Evolutionary conservation across 2,797 vertebrate genomes (phyloP), one percentile per base, ranked within the genome.

Genomic region (Amblyopsis hoosieri): DNA sequence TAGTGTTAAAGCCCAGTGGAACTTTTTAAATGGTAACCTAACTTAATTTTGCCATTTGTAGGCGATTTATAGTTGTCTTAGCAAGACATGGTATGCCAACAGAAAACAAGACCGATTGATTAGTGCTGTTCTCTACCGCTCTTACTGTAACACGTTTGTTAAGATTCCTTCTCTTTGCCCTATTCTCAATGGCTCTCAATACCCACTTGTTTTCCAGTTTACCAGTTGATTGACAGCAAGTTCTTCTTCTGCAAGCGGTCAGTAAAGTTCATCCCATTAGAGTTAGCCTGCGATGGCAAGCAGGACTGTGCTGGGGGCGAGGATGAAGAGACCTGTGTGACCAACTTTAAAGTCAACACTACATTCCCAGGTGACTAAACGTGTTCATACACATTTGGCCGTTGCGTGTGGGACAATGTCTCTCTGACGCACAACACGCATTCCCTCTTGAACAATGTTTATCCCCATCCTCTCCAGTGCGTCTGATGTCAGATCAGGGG

Each of bases 191-290:
- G 13, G 10, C 46, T 54, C 2, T 62, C 7, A 13, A 33, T 33
- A 12, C 31, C 54, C 42, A 13, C 64, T 55, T 54, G 60, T 37
- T 37, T n/a, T 64, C n/a, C 17, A 99, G 97, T 95, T 72, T 95
- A 95, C 76, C 37, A 85, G 55, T 80, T 95, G 60, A 85, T 98
- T 72, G 91, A 94, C 12, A 89, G 87, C 69, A 90, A 95, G 70
- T 97, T 94, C 86, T 95, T 88, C 88, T 91, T 96, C 91, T 99
- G 97, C 72, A 76, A 68, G 0, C 77, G 80, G 12, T 90, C 94
- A 0, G 64, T 95, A 49, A 93, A 82, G 85, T 95, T 98, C 81
- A 93, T 99, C 80, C 78, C 92, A 0, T 64, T 94, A 62, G 76
- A 42, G 0, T 70, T 77, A 15, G 81, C 94, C 46, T 99, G 97